Percentiles rank a stretch among this genome's conserved stretches.
phyloP scores from a whole-genome alignment of 2,113 vertebrate genomes.

The Callospermophilus lateralis region DNA sequence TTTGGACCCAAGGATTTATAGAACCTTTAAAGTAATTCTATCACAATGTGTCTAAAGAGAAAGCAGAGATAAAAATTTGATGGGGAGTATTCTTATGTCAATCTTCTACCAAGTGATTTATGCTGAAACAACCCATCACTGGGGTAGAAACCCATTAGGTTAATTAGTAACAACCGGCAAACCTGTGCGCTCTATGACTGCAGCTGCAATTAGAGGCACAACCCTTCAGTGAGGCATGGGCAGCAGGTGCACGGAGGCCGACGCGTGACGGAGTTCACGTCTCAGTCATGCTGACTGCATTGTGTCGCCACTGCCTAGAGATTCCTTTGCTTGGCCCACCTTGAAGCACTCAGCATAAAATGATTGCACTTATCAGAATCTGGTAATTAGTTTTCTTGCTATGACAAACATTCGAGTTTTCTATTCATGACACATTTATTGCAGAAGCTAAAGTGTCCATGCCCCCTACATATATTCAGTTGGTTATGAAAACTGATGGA shows the following conservation, averaged over 20 bases:
- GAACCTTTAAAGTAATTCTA: not conserved
- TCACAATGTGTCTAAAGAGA: not conserved
- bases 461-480: not conserved
- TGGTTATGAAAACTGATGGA: not conserved
- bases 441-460: not conserved
- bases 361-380: not conserved
- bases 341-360: not conserved
- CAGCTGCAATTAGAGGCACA: not conserved
- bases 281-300: not conserved
- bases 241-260: not conserved
- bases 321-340: not conserved
- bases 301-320: accelerated
- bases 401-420: constrained; percentile 21
- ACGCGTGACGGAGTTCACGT: not conserved
- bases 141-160: not conserved
- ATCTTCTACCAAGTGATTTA: not conserved
- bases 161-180: constrained; percentile 7
- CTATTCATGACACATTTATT: not conserved
- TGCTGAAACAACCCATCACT: not conserved
- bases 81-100: not conserved
- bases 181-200: not conserved
- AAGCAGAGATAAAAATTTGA: not conserved
- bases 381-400: not conserved
- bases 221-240: not conserved
- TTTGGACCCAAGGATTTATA: not conserved